Conservation (phyloP, 2,888 invertebrate species). For the Dioctria linearis region DNA sequence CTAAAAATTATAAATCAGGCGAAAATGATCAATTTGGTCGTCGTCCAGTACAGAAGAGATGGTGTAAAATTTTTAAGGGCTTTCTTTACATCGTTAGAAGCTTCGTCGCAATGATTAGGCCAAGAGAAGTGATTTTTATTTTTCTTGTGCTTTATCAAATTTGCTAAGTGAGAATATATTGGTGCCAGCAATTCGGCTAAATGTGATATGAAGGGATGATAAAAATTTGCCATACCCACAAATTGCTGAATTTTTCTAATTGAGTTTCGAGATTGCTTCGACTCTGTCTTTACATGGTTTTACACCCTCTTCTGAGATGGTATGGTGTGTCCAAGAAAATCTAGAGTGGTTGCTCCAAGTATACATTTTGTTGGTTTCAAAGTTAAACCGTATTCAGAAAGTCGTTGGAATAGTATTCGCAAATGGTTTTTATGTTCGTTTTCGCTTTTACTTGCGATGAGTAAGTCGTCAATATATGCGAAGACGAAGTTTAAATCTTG, state of each 20-base stretch:
- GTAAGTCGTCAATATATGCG: neutral
- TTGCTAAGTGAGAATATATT: neutral
- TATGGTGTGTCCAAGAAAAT: constrained; percentile 42
- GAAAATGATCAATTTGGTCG: too few relatives aligned
- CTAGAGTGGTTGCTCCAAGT: constrained; percentile 16
- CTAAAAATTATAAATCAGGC: too few relatives aligned
- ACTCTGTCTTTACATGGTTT: neutral
- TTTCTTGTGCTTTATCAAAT: neutral
- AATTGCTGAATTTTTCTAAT: constrained; percentile 33
- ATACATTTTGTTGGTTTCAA: constrained; percentile 28
- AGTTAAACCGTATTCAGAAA: constrained; percentile 8
- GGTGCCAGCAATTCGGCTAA: constrained; percentile 32
- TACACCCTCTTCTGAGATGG: constrained; percentile 19
- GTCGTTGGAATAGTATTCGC: constrained; percentile 15
- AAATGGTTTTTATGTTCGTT: constrained; percentile 14
- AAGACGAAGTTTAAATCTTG: too few relatives aligned
- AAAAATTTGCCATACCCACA: constrained; percentile 49
- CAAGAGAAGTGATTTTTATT: constrained; percentile 11
- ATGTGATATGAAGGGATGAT: constrained; percentile 34
- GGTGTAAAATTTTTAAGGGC: too few relatives aligned
- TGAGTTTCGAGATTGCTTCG: neutral
- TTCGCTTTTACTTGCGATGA: neutral
- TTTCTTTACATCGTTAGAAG: constrained; percentile 13
- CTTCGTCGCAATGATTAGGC: neutral
- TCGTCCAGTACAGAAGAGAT: too few relatives aligned